Percentiles rank a stretch among this genome's conserved stretches.
Evolutionary conservation across 2,113 vertebrate genomes (phyloP).

Genomic region (Eptesicus fuscus): DNA sequence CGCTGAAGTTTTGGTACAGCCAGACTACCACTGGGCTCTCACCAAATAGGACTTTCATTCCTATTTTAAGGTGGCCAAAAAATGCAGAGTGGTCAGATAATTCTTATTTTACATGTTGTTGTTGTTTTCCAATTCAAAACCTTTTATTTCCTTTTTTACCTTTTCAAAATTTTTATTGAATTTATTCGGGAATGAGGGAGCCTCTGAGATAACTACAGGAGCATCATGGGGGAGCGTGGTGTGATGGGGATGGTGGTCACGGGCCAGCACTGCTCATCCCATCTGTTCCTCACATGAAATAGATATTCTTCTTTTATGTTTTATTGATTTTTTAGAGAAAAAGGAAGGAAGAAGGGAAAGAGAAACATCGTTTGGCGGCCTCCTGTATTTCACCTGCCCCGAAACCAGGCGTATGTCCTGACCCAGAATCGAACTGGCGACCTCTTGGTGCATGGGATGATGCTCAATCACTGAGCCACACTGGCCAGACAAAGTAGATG

Average conservation of each 20-base stretch:
- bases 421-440: too few relatives aligned
- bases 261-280: too few relatives aligned
- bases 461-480: too few relatives aligned
- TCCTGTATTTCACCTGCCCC: too few relatives aligned
- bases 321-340: too few relatives aligned
- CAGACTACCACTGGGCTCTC: not conserved
- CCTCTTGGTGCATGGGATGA: too few relatives aligned
- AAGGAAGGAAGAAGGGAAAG: too few relatives aligned
- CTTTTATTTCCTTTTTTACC: not conserved
- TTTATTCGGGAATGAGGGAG: not conserved
- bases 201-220: fast-evolving
- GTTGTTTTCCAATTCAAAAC: not conserved
- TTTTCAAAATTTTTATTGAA: not conserved
- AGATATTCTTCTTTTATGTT: too few relatives aligned
- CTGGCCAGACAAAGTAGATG: too few relatives aligned
- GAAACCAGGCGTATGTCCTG: too few relatives aligned
- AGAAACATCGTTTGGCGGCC: too few relatives aligned
- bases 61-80: not conserved
- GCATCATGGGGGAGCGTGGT: fast-evolving
- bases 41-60: not conserved
- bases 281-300: fast-evolving
- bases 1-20: not conserved
- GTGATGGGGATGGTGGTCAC: not conserved
- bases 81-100: not conserved
- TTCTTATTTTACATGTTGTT: not conserved